phyloP scores from a whole-genome alignment of 1,140 invertebrate species.

The Trachelipus rathkii region DNA sequence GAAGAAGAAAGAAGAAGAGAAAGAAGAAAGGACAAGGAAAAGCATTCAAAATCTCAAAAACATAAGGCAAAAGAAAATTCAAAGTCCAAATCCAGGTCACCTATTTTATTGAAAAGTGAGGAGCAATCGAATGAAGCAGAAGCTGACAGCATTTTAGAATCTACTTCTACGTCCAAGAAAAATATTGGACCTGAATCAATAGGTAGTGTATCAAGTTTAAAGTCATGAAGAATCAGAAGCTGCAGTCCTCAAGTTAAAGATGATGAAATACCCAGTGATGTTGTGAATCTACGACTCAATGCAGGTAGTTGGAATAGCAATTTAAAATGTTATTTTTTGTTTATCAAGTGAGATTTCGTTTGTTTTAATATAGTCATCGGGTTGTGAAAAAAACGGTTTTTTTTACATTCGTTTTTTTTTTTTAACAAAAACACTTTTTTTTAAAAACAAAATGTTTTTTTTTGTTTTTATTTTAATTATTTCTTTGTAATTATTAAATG shows the following conservation, averaged over 20 bases:
- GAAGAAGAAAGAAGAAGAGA: conserved; percentile 35
- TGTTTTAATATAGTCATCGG: too few species aligned
- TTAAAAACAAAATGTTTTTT: too few species aligned
- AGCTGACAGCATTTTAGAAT: neutral
- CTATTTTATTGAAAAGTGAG: neutral
- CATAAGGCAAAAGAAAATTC: conserved; percentile 37
- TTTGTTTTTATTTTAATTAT: too few species aligned
- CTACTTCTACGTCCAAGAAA: neutral
- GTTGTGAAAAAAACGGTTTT: conserved; percentile 5
- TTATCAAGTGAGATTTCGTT: too few species aligned
- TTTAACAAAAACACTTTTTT: too few species aligned
- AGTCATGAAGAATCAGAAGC: neutral
- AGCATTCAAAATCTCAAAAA: conserved; percentile 3
- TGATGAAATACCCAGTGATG: neutral
- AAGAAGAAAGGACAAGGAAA: conserved; percentile 33
- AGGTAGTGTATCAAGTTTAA: neutral
- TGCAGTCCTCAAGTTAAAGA: neutral
- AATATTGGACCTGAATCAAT: neutral
- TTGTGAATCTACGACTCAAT: neutral
- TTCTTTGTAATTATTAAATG: too few species aligned
- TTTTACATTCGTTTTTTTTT: neutral
- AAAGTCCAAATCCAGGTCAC: conserved; percentile 18
- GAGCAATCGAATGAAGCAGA: neutral
- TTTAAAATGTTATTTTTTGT: too few species aligned
- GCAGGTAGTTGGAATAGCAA: neutral